These are phyloP conservation scores for Calonectris borealis DNA, from an alignment of 2,113 vertebrate species.

Conservation along the genomic window DNA sequence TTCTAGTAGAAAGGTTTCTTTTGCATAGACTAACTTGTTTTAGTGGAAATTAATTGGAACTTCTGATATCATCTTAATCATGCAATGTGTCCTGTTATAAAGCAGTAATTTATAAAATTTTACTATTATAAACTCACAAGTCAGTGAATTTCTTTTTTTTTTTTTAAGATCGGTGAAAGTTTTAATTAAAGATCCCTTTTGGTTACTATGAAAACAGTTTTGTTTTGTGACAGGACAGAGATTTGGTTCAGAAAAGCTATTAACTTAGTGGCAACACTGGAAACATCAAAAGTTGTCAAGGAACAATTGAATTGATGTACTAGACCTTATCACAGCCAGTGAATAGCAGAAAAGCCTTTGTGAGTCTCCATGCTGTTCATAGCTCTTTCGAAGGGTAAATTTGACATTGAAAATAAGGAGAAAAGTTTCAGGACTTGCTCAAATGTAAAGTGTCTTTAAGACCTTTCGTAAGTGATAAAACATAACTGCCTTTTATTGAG, in stretches of 20 bases:
- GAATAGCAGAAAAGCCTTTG: not conserved
- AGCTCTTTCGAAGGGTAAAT: not conserved
- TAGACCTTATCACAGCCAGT: not conserved
- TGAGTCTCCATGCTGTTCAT: not conserved
- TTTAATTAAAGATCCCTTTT: not conserved
- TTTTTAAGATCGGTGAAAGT: not conserved
- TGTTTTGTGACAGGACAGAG: not conserved
- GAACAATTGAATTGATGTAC: not conserved
- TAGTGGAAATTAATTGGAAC: constrained; percentile 29
- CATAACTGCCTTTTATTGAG: not conserved
- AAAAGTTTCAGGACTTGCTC: not conserved
- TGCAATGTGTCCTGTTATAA: not conserved
- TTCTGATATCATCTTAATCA: not conserved
- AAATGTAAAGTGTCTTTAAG: not conserved
- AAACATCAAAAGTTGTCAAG: not conserved
- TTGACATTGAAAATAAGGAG: not conserved
- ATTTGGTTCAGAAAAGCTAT: constrained; percentile 10
- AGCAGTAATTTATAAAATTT: not conserved
- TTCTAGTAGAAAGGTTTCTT: not conserved
- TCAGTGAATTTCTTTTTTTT: not conserved
- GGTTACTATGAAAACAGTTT: not conserved
- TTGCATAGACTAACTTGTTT: not conserved
- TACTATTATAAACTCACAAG: not conserved
- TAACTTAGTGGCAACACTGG: not conserved
- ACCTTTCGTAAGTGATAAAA: not conserved